These are phyloP conservation scores for Paralvinella palmiformis DNA, from an alignment of 1,140 invertebrate species.

Conservation along the genomic window DNA sequence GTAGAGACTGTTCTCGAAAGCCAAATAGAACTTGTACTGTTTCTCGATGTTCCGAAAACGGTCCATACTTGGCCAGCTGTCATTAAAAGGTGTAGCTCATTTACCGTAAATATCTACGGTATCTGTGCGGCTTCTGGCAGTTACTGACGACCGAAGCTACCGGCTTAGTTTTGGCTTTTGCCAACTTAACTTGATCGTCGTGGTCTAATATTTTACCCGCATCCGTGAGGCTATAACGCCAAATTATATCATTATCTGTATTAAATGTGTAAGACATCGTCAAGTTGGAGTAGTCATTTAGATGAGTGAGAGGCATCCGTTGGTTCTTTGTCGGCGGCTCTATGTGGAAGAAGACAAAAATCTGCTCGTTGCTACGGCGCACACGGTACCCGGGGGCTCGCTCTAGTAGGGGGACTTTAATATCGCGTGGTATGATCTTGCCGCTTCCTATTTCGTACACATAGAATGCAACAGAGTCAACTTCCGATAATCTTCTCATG, in stretches of 20 bases:
- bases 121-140: neutral
- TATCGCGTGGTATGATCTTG: too few relatives aligned
- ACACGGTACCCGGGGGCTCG: too few relatives aligned
- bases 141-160: neutral
- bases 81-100: neutral
- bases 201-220: too few relatives aligned
- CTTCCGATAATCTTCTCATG: too few relatives aligned
- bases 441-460: too few relatives aligned
- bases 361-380: too few relatives aligned
- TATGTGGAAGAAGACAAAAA: too few relatives aligned
- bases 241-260: neutral
- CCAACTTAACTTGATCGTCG: neutral
- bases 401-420: too few relatives aligned
- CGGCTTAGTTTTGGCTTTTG: neutral
- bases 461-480: too few relatives aligned
- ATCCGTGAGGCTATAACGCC: neutral
- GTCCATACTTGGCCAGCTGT: neutral
- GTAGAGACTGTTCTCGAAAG: constrained; percentile 19
- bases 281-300: neutral
- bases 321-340: too few relatives aligned
- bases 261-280: neutral
- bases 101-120: constrained; percentile 11
- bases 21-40: constrained; percentile 24
- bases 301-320: too few relatives aligned
- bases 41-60: constrained; percentile 62